phyloP scores from a whole-genome alignment of 2,888 invertebrate genomes.

The Dolichomitus sp. region DNA sequence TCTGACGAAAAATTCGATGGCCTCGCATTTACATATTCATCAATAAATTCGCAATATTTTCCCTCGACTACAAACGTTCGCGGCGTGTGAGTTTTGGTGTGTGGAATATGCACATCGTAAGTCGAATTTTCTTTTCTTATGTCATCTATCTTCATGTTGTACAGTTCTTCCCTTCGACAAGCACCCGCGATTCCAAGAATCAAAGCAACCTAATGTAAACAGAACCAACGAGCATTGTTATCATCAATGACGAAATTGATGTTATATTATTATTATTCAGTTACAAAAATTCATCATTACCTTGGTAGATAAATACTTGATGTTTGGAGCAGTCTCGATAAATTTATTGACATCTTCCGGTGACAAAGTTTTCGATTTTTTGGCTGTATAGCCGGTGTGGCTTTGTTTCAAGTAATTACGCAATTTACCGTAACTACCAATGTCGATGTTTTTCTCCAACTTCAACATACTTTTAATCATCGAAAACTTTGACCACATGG shows the following conservation, averaged over 20 bases:
- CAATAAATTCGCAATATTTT: neutral
- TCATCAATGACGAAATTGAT: neutral
- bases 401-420: neutral
- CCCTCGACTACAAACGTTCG: conserved; percentile 2
- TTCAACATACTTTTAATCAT: neutral
- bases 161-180: neutral
- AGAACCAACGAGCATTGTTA: neutral
- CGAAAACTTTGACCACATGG: neutral
- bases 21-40: neutral
- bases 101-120: neutral
- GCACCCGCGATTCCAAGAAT: neutral
- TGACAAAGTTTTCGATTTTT: neutral
- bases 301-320: conserved; percentile 1
- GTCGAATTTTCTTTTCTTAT: neutral
- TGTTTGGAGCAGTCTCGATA: neutral
- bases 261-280: neutral
- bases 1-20: neutral
- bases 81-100: neutral
- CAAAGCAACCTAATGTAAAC: conserved; percentile 2
- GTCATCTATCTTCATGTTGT: neutral
- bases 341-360: neutral
- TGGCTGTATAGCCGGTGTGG: neutral
- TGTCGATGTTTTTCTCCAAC: neutral
- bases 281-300: neutral
- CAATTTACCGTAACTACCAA: neutral